Evolutionary conservation across 92 coral and sea anemone genomes (phyloP).

Genomic region (Porites lobata): DNA sequence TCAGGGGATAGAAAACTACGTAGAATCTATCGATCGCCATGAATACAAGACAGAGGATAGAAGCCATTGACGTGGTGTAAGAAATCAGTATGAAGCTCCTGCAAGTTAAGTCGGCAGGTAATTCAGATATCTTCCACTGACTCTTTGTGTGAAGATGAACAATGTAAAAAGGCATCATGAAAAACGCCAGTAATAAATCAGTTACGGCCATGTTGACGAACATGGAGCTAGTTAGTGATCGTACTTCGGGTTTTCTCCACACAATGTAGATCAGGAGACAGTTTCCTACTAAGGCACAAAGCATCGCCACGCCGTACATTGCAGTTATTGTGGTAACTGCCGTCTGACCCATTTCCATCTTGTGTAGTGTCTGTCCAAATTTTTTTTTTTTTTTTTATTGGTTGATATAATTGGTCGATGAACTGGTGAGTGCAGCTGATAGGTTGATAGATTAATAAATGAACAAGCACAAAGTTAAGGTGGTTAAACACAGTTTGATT

Average conservation of each 20-base stretch:
- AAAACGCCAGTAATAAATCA: constrained; percentile 3
- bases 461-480: too few species aligned
- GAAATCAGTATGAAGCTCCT: not conserved
- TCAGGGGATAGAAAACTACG: constrained; percentile 12
- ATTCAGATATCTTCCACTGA: constrained; percentile 1
- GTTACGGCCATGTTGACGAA: constrained; percentile 23
- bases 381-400: too few species aligned
- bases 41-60: constrained; percentile 18
- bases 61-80: not conserved
- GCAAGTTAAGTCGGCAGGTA: constrained; percentile 19
- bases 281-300: constrained; percentile 17
- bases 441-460: too few species aligned
- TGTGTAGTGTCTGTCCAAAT: not conserved
- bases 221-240: constrained; percentile 31
- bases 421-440: too few species aligned
- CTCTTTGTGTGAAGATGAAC: not conserved
- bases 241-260: constrained; percentile 15
- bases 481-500: too few species aligned
- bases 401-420: too few species aligned
- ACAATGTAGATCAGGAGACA: constrained; percentile 14
- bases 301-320: constrained; percentile 10
- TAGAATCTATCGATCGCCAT: constrained; percentile 40
- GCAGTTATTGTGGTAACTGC: not conserved
- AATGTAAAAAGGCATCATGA: not conserved
- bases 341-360: not conserved